Conservation (phyloP, 2,113 vertebrate genomes). For the Actinemys pallida region DNA sequence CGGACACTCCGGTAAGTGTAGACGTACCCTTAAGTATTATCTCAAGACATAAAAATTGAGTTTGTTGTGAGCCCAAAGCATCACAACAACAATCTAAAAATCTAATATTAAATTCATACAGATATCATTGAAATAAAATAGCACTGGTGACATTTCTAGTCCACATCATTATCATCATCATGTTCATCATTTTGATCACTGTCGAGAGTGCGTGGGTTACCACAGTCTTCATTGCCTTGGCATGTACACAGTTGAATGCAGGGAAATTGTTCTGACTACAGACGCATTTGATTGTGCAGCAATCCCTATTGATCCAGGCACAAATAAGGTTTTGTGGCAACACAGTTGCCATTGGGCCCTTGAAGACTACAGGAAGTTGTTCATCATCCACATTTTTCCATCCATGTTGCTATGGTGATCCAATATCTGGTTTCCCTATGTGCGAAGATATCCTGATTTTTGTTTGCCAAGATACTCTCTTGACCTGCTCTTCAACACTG, state of each 20-base stretch:
- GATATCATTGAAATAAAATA: not conserved
- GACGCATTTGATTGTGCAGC: not conserved
- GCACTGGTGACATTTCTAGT: not conserved
- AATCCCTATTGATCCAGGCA: not conserved
- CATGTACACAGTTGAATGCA: not conserved
- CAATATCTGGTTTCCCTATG: not conserved
- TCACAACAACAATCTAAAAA: not conserved
- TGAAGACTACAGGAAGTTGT: not conserved
- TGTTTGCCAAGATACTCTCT: not conserved
- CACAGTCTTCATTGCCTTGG: not conserved
- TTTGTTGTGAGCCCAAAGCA: no score
- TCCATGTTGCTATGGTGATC: not conserved
- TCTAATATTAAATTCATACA: not conserved
- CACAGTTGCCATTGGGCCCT: not conserved
- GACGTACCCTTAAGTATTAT: no score
- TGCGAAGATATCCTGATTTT: not conserved
- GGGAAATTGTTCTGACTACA: not conserved
- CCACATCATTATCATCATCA: not conserved
- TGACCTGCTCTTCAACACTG: not conserved
- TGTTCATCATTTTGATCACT: not conserved
- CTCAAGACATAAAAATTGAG: no score
- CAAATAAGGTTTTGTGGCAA: not conserved
- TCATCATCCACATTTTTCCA: not conserved
- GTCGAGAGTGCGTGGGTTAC: not conserved
- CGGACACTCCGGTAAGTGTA: no score